These are phyloP conservation scores for Pararge aegeria DNA, from an alignment of 1,140 invertebrate species.

Conservation along the genomic window DNA sequence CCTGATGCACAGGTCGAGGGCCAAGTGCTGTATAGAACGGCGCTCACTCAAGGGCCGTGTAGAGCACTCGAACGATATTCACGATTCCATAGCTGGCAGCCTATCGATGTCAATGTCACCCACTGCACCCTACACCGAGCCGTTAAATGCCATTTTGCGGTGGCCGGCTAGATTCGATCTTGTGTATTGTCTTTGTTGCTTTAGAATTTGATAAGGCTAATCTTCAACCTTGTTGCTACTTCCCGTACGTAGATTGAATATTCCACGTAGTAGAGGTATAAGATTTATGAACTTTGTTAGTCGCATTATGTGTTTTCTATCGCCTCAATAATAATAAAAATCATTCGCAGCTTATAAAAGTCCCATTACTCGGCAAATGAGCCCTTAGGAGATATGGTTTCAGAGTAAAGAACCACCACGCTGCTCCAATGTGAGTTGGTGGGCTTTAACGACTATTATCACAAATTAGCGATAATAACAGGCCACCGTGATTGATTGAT, in stretches of 20 bases:
- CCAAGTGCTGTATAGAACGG: slow-evolving; percentile 31
- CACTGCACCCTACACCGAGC: slow-evolving; percentile 26
- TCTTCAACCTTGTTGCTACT: neutral
- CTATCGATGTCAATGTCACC: slow-evolving; percentile 42
- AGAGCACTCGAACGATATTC: slow-evolving; percentile 39
- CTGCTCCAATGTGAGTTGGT: too few relatives aligned
- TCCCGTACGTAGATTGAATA: neutral
- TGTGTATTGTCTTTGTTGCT: slow-evolving; percentile 24
- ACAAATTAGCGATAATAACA: too few relatives aligned
- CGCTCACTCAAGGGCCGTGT: slow-evolving; percentile 43
- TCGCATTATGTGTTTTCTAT: too few relatives aligned
- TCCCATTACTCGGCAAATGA: too few relatives aligned
- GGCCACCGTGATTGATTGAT: too few relatives aligned
- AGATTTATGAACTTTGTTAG: too few relatives aligned
- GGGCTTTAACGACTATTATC: too few relatives aligned
- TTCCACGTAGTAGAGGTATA: too few relatives aligned
- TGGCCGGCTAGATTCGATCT: slow-evolving; percentile 1
- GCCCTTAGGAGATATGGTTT: too few relatives aligned
- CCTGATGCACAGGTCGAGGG: slow-evolving; percentile 7
- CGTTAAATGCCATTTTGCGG: slow-evolving; percentile 33
- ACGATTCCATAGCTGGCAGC: slow-evolving; percentile 21
- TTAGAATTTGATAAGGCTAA: slow-evolving; percentile 23
- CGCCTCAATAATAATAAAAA: too few relatives aligned
- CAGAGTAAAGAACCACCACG: too few relatives aligned
- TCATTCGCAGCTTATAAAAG: too few relatives aligned